Evolutionary conservation across 1,140 invertebrate species (phyloP).

Genomic region (Apis cerana): DNA sequence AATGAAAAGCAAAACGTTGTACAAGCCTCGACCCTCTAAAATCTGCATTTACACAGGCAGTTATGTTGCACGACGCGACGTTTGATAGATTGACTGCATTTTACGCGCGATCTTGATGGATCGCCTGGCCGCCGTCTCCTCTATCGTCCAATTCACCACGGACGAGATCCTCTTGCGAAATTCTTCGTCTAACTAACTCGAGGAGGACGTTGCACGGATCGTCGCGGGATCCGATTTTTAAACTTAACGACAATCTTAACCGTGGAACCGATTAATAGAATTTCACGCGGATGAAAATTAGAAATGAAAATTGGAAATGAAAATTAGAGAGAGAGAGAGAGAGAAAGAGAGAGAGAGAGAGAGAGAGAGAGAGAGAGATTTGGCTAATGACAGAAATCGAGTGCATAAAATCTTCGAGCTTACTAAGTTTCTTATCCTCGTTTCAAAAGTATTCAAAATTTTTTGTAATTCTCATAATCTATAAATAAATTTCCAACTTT

Average conservation of each 20-base stretch:
- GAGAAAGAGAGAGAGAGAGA: too few relatives aligned
- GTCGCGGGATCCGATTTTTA: not conserved
- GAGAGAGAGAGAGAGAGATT: too few relatives aligned
- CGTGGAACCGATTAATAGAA: conserved; percentile 18
- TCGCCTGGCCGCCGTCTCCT: not conserved
- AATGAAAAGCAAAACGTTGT: not conserved
- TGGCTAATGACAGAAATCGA: too few relatives aligned
- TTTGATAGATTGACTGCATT: conserved; percentile 43
- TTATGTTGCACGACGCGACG: conserved; percentile 19
- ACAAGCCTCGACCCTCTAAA: not conserved
- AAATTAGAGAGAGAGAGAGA: not conserved
- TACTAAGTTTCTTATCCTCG: not conserved
- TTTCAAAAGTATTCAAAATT: not conserved
- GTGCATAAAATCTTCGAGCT: not conserved
- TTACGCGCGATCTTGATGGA: conserved; percentile 43
- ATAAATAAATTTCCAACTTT: too few relatives aligned
- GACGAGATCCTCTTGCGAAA: not conserved
- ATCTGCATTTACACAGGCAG: conserved; percentile 5
- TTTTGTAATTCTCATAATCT: too few relatives aligned
- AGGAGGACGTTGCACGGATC: not conserved
- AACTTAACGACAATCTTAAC: conserved; percentile 20
- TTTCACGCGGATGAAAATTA: too few relatives aligned
- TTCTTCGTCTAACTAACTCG: not conserved
- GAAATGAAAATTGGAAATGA: too few relatives aligned
- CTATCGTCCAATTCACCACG: not conserved